Conservation (phyloP, 2,888 invertebrate genomes). For the Antheraea yamamai region DNA sequence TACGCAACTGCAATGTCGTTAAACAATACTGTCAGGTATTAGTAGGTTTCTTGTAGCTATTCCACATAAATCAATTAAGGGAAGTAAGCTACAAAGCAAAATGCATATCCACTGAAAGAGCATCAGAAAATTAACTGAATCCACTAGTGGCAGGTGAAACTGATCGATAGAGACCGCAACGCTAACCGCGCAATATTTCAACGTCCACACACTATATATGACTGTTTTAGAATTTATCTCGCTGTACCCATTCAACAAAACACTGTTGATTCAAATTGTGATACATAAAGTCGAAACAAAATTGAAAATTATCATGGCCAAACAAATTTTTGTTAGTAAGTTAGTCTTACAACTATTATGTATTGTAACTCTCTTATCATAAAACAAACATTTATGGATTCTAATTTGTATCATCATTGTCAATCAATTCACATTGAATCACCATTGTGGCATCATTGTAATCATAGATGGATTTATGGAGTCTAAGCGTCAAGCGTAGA, state of each 20-base stretch:
- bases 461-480: too few species aligned
- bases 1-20: neutral
- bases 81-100: neutral
- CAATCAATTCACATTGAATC: too few species aligned
- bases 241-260: neutral
- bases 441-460: too few species aligned
- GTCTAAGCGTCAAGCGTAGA: too few species aligned
- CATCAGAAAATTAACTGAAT: conserved; percentile 32
- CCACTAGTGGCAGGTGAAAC: conserved; percentile 33
- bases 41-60: neutral
- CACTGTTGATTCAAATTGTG: neutral
- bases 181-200: conserved; percentile 39
- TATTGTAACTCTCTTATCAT: too few species aligned
- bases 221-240: neutral
- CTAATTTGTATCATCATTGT: too few species aligned
- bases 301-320: too few species aligned
- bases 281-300: neutral
- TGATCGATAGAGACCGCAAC: conserved; percentile 35
- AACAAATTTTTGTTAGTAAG: too few species aligned
- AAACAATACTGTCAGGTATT: neutral
- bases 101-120: conserved; percentile 18
- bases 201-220: conserved; percentile 29
- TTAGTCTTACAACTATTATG: too few species aligned
- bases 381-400: too few species aligned
- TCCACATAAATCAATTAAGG: neutral